A percentile compares a stretch with the other conserved stretches of the same genome.
phyloP scores from a whole-genome alignment of 2,888 invertebrate species.

The Dasysyrphus albostriatus region DNA sequence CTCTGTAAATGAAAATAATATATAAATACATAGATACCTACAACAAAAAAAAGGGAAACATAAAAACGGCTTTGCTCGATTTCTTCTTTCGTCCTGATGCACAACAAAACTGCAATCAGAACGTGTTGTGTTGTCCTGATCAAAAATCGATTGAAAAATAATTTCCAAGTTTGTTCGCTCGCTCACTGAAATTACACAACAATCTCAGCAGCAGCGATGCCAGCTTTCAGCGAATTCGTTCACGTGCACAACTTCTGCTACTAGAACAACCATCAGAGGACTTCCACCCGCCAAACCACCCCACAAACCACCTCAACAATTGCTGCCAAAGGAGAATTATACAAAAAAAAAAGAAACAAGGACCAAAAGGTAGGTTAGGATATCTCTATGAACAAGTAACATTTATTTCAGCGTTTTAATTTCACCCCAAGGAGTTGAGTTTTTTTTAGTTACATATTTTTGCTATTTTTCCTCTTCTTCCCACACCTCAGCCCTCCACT shows the following conservation, averaged over 20 bases:
- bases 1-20: not conserved
- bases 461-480: not conserved
- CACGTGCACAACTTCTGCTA: slow-evolving; percentile 64
- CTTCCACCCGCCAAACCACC: slow-evolving; percentile 17
- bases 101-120: slow-evolving; percentile 42
- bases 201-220: slow-evolving; percentile 59
- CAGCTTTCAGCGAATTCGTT: slow-evolving; percentile 71
- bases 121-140: slow-evolving; percentile 68
- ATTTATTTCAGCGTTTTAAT: slow-evolving; percentile 75
- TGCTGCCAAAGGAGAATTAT: slow-evolving; percentile 35
- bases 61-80: not conserved
- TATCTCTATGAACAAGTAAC: slow-evolving; percentile 65
- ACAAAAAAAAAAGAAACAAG: not conserved
- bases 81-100: slow-evolving; percentile 10
- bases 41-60: not conserved
- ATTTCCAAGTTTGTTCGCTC: slow-evolving; percentile 66
- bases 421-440: slow-evolving; percentile 68
- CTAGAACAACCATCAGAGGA: not conserved
- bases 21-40: not conserved
- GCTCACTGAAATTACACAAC: slow-evolving; percentile 68
- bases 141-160: slow-evolving; percentile 75
- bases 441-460: slow-evolving; percentile 26
- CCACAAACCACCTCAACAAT: not conserved
- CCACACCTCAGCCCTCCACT: not conserved
- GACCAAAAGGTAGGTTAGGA: slow-evolving; percentile 56